Conservation (phyloP, 2,888 invertebrate genomes). For the Rotaria sp. region DNA sequence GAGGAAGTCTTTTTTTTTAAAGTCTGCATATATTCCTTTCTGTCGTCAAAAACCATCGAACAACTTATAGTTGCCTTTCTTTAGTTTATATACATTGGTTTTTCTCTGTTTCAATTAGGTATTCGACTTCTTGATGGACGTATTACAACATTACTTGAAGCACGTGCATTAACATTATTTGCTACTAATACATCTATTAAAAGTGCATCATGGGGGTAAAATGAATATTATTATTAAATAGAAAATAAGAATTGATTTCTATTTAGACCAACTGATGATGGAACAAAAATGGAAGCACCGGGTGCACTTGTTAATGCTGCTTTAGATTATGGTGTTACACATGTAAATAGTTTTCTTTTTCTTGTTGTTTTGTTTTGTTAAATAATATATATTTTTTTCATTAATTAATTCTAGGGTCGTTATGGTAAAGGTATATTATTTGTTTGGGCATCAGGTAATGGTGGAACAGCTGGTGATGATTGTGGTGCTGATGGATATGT, state of each 20-base stretch:
- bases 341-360: background rate
- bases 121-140: conserved; percentile 40
- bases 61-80: background rate
- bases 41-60: too few species aligned
- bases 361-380: background rate
- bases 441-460: conserved; percentile 41
- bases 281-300: conserved; percentile 38
- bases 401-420: conserved; percentile 29
- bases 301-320: conserved; percentile 33
- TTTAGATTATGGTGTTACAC: conserved; percentile 32
- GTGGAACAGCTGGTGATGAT: conserved; percentile 36
- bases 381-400: too few species aligned
- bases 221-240: too few species aligned
- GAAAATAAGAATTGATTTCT: conserved; percentile 57
- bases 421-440: conserved; percentile 39
- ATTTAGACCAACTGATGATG: conserved; percentile 57
- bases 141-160: conserved; percentile 40
- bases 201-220: conserved; percentile 39
- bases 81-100: background rate
- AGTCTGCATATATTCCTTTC: too few species aligned
- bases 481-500: conserved; percentile 41
- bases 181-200: conserved; percentile 31
- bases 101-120: background rate
- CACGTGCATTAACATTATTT: conserved; percentile 32
- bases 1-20: too few species aligned